Base-by-base conservation (phyloP, 2,888 invertebrate species). In the Caenorhabditis sp. region DNA sequence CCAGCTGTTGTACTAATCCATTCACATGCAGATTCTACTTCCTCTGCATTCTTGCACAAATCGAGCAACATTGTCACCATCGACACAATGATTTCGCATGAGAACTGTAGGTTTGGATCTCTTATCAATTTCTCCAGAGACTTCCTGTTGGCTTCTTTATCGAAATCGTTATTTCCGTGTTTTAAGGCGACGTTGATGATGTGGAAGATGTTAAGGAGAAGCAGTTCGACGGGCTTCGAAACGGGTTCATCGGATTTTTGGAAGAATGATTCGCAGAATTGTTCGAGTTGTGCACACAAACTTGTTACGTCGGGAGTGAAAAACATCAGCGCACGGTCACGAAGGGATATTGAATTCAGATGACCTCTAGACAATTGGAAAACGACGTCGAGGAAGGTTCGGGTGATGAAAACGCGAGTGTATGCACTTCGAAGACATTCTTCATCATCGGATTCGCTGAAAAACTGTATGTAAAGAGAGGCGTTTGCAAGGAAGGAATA, bases 161-260 rank as follows among this genome's bases (percentile, higher is more conserved):
- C 80, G 11, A 65, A 53, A 11, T 6, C 1, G 1, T 20, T 47
- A 18, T 65, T 9, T 11, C 69, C 65, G n/a, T 69, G 60, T 13
- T 69, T 37, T 0, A 74, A 53, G 44, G 74, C 20, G 0, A 47
- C 32, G 37, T 70, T 74, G 1, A 80, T 18, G 8, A 80, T 47
- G 20, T 80, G 74, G 8, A 80, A 50, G 1, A 80, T 44, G 37
- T 74, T 69, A 5, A 40, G n/a, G 15, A 80, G 51, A 2, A 74
- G 15, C 0, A 51, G 24, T 44, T 80, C 80, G 9, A 50, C 20
- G 47, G 8, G 20, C 0, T 51, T 53, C 13, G 28, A 13, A 13
- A 18, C 8, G 4, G 32, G 5, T 20, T 55, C 40, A 11, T 40
- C 9, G 2, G 32, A 11, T 11, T 24, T 15, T 9, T 40, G 15